Percentiles rank a stretch among this genome's conserved stretches.
Evolutionary conservation across 2,888 invertebrate species (phyloP).

Genomic region (Meiosimyza platycephala): DNA sequence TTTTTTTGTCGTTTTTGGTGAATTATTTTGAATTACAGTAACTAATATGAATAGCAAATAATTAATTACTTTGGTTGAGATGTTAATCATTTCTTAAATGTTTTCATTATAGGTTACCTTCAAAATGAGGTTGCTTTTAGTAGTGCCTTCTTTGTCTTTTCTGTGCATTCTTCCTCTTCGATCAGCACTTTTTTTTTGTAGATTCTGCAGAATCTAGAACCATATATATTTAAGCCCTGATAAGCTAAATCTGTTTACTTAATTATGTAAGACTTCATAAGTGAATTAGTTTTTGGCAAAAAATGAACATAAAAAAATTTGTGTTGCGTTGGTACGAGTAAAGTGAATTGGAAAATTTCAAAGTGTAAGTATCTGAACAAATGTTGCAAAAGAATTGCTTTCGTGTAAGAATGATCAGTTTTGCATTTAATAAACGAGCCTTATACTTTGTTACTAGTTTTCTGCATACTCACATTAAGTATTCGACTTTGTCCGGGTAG

Average conservation of each 20-base stretch:
- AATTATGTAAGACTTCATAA: constrained; percentile 27
- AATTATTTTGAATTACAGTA: constrained; percentile 31
- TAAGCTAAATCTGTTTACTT: constrained; percentile 59
- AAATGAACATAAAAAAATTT: too few species aligned
- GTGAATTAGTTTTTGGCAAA: too few species aligned
- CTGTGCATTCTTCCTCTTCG: constrained; percentile 96
- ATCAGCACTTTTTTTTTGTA: constrained; percentile 98
- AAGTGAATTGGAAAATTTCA: too few species aligned
- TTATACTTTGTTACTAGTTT: constrained; percentile 10
- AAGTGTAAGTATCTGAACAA: too few species aligned
- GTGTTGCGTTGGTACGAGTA: too few species aligned
- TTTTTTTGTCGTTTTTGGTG: constrained; percentile 10
- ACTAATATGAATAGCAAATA: constrained; percentile 34
- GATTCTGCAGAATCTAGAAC: constrained; percentile 99
- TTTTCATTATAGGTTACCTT: constrained; percentile 78
- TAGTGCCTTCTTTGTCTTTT: constrained; percentile 93
- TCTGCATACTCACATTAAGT: constrained; percentile 40
- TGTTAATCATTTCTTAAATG: constrained; percentile 48
- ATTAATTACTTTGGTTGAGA: constrained; percentile 35
- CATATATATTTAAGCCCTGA: constrained; percentile 67
- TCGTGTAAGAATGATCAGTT: too few species aligned
- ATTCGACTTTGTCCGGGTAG: too few species aligned
- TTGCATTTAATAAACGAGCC: too few species aligned
- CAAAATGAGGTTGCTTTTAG: constrained; percentile 98
- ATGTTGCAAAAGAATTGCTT: too few species aligned